These are phyloP conservation scores for Probosciger aterrimus DNA, from an alignment of 2,113 vertebrate species.

Conservation along the genomic window DNA sequence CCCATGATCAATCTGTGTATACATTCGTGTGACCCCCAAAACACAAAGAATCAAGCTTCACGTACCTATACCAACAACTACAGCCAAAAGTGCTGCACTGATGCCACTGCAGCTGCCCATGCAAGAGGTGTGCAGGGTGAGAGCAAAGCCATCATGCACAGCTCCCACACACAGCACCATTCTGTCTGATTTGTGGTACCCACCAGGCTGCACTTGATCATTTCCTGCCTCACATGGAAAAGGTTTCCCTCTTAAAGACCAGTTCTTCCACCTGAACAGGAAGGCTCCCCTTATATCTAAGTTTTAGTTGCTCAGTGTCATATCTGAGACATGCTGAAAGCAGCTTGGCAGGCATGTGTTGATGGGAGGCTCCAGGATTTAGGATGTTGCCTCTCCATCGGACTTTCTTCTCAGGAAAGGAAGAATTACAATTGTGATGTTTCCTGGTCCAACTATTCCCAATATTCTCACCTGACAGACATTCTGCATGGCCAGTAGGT, in stretches of 20 bases:
- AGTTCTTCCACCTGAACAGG: background rate
- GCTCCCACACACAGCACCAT: background rate
- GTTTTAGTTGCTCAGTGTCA: background rate
- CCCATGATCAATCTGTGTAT: background rate
- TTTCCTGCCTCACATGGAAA: background rate
- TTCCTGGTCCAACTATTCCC: background rate
- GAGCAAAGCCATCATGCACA: background rate
- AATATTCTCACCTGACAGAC: background rate
- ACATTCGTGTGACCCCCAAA: constrained; percentile 6
- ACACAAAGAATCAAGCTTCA: background rate
- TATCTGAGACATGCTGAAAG: background rate
- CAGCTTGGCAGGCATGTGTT: background rate
- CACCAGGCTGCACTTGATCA: background rate
- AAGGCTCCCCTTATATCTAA: background rate
- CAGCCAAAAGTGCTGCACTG: background rate
- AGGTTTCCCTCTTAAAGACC: background rate
- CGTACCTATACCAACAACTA: background rate
- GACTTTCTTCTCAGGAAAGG: background rate
- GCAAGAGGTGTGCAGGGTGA: background rate
- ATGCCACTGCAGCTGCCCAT: background rate
- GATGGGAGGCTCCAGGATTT: background rate
- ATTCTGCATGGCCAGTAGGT: background rate
- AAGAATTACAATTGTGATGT: background rate
- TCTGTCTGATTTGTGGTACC: background rate
- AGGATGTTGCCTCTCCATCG: background rate